Conservation (phyloP, 2,113 vertebrate species). For the Desmodus rotundus region DNA sequence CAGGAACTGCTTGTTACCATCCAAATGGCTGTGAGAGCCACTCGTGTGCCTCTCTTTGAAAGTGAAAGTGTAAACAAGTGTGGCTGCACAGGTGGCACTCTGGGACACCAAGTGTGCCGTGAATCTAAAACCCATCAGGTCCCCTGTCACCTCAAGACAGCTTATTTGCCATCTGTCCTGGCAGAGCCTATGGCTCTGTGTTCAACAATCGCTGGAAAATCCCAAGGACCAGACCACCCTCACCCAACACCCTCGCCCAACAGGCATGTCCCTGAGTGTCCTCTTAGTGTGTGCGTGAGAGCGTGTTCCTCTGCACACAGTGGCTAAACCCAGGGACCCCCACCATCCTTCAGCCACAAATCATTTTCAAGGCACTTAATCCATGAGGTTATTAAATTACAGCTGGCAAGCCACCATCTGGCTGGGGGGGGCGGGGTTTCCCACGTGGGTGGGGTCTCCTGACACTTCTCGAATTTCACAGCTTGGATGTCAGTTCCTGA, state of each 20-base stretch:
- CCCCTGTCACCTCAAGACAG: neutral
- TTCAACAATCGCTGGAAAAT: neutral
- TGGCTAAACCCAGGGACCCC: neutral
- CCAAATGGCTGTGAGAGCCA: neutral
- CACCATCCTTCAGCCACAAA: neutral
- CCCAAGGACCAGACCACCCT: neutral
- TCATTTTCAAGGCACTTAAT: conserved; percentile 8
- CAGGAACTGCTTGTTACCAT: neutral
- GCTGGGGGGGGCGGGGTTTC: neutral
- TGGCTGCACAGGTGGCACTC: neutral
- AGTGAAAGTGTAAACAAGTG: neutral
- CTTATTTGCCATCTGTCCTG: conserved; percentile 6
- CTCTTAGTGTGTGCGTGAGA: neutral
- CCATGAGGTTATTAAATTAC: conserved; percentile 54
- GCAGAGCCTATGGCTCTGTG: neutral
- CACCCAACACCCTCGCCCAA: rapidly evolving
- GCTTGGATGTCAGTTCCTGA: conserved; percentile 38
- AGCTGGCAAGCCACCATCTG: conserved; percentile 58
- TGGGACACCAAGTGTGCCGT: neutral
- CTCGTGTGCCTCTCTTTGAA: neutral
- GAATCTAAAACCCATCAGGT: neutral
- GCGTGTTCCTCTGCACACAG: neutral
- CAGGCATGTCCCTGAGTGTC: rapidly evolving
- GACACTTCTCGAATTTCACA: conserved; percentile 47
- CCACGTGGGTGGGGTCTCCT: neutral